A percentile compares a stretch with the other conserved stretches of the same genome.
phyloP scores from a whole-genome alignment of 2,113 vertebrate species.

The Phrynosoma blainvillii region DNA sequence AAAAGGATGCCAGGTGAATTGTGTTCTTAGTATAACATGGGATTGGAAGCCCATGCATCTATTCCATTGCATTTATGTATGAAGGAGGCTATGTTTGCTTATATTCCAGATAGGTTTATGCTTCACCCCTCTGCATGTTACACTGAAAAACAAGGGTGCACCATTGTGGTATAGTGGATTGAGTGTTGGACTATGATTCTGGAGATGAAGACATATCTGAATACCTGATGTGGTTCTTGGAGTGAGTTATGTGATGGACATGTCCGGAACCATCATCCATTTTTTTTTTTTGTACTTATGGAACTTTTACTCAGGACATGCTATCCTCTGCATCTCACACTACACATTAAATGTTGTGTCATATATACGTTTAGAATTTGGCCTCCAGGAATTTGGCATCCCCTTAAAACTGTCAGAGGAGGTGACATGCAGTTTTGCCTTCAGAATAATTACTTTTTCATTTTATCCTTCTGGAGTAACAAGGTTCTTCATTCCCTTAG shows the following conservation, averaged over 20 bases:
- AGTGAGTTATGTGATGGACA: not conserved
- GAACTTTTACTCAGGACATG: not conserved
- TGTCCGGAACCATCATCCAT: not conserved
- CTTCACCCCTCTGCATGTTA: not conserved
- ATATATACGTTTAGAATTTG: not conserved
- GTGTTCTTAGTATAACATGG: not conserved
- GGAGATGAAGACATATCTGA: not conserved
- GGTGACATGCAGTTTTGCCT: not conserved
- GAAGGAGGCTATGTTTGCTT: not conserved
- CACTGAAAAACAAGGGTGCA: too few relatives aligned
- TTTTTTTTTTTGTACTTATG: not conserved
- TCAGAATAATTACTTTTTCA: not conserved
- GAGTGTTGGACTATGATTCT: too few relatives aligned
- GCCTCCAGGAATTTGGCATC: not conserved
- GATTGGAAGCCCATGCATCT: not conserved
- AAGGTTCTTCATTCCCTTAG: constrained; percentile 18
- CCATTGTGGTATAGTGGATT: too few relatives aligned
- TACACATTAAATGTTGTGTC: not conserved
- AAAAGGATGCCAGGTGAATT: not conserved
- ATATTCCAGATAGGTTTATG: not conserved
- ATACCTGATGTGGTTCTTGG: not conserved
- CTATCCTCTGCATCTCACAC: not conserved
- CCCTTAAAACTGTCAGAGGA: constrained; percentile 7
- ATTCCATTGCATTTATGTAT: not conserved
- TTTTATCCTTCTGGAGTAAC: constrained; percentile 28